These are phyloP conservation scores for Agrochola macilenta DNA, from an alignment of 2,888 invertebrate genomes.

Conservation along the genomic window DNA sequence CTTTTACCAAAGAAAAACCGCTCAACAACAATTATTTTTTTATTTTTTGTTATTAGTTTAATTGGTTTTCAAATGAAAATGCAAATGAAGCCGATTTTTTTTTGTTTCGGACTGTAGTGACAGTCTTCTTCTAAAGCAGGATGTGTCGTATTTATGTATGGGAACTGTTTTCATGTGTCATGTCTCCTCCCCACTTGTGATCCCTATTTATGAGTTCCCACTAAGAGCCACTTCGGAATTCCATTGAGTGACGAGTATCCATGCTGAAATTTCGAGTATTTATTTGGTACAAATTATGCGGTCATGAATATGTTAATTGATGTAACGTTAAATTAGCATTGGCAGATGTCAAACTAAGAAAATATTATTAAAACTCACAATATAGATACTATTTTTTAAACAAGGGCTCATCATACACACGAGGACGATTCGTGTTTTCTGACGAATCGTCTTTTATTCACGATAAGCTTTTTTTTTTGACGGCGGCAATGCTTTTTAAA, in stretches of 20 bases:
- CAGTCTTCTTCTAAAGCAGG: background rate
- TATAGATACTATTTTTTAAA: too few relatives aligned
- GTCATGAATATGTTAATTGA: background rate
- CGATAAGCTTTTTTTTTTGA: too few relatives aligned
- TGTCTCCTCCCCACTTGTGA: background rate
- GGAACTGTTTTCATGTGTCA: background rate
- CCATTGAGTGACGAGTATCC: background rate
- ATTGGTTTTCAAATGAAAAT: too few relatives aligned
- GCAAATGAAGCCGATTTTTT: too few relatives aligned
- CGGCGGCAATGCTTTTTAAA: too few relatives aligned
- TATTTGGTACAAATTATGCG: background rate
- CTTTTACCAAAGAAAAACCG: too few relatives aligned
- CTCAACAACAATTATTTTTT: too few relatives aligned
- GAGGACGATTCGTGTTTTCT: too few relatives aligned
- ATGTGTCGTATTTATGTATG: slow-evolving; percentile 6
- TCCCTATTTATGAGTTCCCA: slow-evolving; percentile 3
- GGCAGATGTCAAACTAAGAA: background rate
- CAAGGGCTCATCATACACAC: too few relatives aligned
- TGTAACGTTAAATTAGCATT: background rate
- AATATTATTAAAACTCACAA: background rate
- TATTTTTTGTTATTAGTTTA: too few relatives aligned
- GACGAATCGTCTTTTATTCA: too few relatives aligned
- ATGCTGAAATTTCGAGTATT: slow-evolving; percentile 6
- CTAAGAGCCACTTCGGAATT: slow-evolving; percentile 29
- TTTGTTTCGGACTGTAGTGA: too few relatives aligned